Conservation (phyloP, 2,888 invertebrate genomes). For the Serripes groenlandicus region DNA sequence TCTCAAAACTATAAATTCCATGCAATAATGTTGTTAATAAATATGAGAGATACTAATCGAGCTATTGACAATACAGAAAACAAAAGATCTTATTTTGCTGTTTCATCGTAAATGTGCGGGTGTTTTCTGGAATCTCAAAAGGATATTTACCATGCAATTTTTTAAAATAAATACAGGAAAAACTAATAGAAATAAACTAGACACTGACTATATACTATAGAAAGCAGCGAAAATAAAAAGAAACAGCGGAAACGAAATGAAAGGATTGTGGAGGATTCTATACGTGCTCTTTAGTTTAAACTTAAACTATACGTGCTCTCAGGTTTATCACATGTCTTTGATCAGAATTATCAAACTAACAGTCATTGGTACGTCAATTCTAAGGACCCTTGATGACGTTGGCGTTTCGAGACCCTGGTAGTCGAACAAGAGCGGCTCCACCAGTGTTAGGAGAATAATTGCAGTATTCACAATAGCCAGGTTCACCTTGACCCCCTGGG, state of each 20-base stretch:
- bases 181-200: not conserved
- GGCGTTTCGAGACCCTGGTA: conserved; percentile 66
- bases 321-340: conserved; percentile 15
- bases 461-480: conserved; percentile 89
- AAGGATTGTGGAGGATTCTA: not conserved
- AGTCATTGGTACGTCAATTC: conserved; percentile 50
- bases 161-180: not conserved
- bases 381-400: conserved; percentile 81
- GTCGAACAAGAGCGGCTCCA: conserved; percentile 57
- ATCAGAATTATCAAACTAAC: not conserved
- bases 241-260: not conserved
- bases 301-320: too few species aligned
- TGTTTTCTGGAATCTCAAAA: too few species aligned
- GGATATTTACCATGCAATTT: too few species aligned
- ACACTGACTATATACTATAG: too few species aligned
- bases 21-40: too few species aligned
- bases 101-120: too few species aligned
- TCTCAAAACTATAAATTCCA: too few species aligned
- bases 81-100: too few species aligned
- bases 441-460: conserved; percentile 83
- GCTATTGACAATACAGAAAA: too few species aligned
- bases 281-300: conserved; percentile 9
- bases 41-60: too few species aligned
- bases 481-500: conserved; percentile 88
- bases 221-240: not conserved